phyloP scores from a whole-genome alignment of 2,113 vertebrate genomes.

The Kryptolebias marmoratus region DNA sequence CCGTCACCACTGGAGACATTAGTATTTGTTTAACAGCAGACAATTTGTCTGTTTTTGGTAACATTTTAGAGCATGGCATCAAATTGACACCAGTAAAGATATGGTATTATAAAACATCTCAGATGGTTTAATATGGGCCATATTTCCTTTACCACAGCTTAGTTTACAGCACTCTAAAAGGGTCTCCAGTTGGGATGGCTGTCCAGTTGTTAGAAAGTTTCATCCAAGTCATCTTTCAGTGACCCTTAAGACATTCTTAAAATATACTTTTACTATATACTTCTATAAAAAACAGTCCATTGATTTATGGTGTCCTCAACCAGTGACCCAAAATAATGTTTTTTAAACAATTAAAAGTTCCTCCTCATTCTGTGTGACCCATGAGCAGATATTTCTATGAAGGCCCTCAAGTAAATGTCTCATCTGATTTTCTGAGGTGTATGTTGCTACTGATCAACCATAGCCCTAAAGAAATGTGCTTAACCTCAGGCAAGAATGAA shows the following conservation, averaged over 20 bases:
- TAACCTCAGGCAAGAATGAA: neutral
- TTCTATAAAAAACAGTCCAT: slow-evolving; percentile 28
- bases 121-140: slow-evolving; percentile 1
- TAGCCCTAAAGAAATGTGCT: neutral
- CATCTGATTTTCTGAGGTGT: neutral
- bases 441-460: neutral
- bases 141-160: slow-evolving; percentile 13
- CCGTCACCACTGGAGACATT: slow-evolving; percentile 66
- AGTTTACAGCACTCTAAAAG: slow-evolving; percentile 18
- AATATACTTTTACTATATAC: neutral
- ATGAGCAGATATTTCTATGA: no score
- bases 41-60: slow-evolving; percentile 11
- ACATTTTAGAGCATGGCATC: neutral
- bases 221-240: slow-evolving; percentile 16
- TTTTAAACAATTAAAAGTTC: slow-evolving; percentile 2
- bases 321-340: slow-evolving; percentile 1
- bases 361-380: slow-evolving; percentile 6
- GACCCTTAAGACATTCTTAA: slow-evolving; percentile 15
- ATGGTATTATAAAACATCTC: neutral
- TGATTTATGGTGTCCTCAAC: slow-evolving; percentile 4
- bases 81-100: neutral
- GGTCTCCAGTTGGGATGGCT: slow-evolving; percentile 67
- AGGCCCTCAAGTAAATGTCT: no score
- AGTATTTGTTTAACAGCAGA: slow-evolving; percentile 29
- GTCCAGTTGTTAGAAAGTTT: slow-evolving; percentile 44